Conservation (phyloP, 2,888 invertebrate species). For the Temnothorax rugatulus region DNA sequence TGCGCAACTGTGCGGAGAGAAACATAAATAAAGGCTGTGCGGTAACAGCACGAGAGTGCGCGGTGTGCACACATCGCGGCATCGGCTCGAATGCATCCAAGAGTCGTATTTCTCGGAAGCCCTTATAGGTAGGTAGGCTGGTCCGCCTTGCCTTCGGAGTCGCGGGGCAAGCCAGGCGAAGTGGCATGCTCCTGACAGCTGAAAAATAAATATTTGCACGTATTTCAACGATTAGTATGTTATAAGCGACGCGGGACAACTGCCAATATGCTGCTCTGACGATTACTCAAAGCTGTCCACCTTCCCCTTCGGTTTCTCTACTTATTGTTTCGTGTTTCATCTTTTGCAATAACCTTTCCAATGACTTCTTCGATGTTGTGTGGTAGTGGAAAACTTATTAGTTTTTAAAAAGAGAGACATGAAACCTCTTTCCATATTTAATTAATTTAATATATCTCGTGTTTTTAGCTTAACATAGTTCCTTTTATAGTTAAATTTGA, state of each 20-base stretch:
- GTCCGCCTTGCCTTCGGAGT: constrained; percentile 64
- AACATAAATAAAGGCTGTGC: constrained; percentile 77
- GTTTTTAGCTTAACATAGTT: neutral
- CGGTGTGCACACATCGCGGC: constrained; percentile 41
- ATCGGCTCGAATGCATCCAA: constrained; percentile 67
- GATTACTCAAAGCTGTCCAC: constrained; percentile 31
- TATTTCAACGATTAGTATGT: constrained; percentile 81
- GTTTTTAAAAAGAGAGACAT: neutral
- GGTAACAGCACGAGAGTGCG: constrained; percentile 36
- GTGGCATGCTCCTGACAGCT: constrained; percentile 78
- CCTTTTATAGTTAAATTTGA: neutral
- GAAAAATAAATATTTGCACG: constrained; percentile 81
- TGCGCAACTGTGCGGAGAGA: constrained; percentile 56
- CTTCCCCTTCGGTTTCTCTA: neutral
- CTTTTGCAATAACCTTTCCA: neutral
- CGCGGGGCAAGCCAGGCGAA: constrained; percentile 66
- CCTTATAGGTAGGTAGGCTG: constrained; percentile 64
- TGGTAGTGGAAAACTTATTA: neutral
- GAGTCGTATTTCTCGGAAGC: constrained; percentile 75
- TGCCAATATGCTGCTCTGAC: constrained; percentile 44
- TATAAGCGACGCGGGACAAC: constrained; percentile 74
- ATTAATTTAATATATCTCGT: neutral
- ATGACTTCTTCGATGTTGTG: neutral
- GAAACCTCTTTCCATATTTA: neutral
- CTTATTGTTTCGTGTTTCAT: constrained; percentile 11